Evolutionary conservation across 2,113 vertebrate species (phyloP).

Genomic region (Megalops atlanticus): DNA sequence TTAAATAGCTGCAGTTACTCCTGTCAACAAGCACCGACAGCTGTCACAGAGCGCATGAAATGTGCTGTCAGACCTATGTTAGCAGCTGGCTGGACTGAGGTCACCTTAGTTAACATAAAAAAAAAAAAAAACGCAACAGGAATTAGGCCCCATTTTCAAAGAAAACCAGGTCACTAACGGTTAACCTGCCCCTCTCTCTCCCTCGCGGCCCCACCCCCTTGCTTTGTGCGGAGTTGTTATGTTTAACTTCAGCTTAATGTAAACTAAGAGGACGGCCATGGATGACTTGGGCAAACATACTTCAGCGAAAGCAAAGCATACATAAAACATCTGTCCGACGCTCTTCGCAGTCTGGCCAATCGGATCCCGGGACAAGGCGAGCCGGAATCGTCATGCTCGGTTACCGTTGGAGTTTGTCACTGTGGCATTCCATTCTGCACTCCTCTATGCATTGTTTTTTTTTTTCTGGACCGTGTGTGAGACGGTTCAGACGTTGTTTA

Average conservation of each 20-base stretch:
- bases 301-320: conserved; percentile 52
- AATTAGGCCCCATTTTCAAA: too few species aligned
- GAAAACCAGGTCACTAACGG: conserved; percentile 5
- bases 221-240: conserved; percentile 40
- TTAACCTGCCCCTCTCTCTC: not conserved
- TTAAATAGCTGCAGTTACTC: not conserved
- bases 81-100: too few species aligned
- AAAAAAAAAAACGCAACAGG: too few species aligned
- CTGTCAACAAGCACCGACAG: not conserved
- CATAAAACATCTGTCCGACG: conserved; percentile 49
- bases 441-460: not conserved
- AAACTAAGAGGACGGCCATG: conserved; percentile 54
- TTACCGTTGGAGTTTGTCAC: not conserved
- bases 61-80: too few species aligned
- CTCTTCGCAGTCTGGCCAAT: conserved; percentile 47
- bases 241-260: conserved; percentile 46
- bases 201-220: not conserved
- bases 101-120: too few species aligned
- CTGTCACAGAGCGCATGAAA: not conserved
- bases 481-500: not conserved
- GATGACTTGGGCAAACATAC: conserved; percentile 55
- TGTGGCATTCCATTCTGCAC: not conserved
- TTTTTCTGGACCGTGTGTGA: not conserved
- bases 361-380: conserved; percentile 9
- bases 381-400: not conserved